Conservation (phyloP, 2,888 invertebrate genomes). For the Plagodis pulveraria region DNA sequence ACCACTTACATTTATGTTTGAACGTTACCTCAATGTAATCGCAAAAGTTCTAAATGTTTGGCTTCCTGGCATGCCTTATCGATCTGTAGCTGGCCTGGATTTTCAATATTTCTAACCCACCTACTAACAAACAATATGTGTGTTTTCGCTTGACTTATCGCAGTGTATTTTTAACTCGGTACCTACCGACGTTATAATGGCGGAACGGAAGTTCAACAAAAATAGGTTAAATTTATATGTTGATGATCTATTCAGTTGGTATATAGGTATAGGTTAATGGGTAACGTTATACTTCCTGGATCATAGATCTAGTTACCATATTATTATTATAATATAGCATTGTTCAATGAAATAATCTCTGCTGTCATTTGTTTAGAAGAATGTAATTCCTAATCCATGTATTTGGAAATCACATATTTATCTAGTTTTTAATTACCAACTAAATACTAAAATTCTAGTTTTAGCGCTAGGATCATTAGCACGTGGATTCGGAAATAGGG, state of each 20-base stretch:
- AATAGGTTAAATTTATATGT: conserved; percentile 19
- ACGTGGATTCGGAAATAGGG: background rate
- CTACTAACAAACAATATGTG: conserved; percentile 25
- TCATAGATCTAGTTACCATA: conserved; percentile 9
- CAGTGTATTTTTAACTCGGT: conserved; percentile 27
- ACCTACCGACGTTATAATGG: conserved; percentile 1
- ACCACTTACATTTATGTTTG: background rate
- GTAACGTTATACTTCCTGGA: conserved; percentile 11
- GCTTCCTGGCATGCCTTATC: conserved; percentile 65
- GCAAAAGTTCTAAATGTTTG: conserved; percentile 24
- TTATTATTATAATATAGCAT: background rate
- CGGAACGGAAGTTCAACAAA: conserved; percentile 22
- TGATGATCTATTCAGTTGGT: conserved; percentile 13
- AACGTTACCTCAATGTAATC: conserved; percentile 7
- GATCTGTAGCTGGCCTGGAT: conserved; percentile 46
- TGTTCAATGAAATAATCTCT: background rate
- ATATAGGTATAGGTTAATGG: conserved; percentile 8
- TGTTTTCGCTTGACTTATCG: conserved; percentile 22
- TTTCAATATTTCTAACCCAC: conserved; percentile 16
- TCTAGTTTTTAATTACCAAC: no score
- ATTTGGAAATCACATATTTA: conserved; percentile 3
- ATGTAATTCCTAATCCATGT: conserved; percentile 3
- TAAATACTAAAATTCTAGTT: background rate
- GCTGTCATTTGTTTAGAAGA: background rate
- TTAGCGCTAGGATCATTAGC: background rate